A percentile compares a stretch with the other conserved stretches of the same genome.
Conservation (phyloP, 2,113 vertebrate species). For the Tupaia chinensis region DNA sequence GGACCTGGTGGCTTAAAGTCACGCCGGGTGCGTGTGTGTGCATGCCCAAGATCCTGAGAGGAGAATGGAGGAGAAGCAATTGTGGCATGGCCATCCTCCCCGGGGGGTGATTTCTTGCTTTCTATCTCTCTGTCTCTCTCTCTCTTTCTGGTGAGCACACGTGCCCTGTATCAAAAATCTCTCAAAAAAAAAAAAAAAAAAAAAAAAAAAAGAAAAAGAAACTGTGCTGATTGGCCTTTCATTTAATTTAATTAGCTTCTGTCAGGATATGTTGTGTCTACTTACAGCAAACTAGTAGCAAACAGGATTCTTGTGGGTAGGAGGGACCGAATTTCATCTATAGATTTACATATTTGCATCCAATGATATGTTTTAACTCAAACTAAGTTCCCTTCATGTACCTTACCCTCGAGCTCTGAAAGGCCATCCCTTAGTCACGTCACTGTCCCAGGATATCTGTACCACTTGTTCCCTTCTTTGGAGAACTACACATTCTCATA, state of each 20-base stretch:
- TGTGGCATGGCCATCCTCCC: no score
- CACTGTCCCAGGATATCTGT: neutral
- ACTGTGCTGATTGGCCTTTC: neutral
- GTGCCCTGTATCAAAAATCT: no score
- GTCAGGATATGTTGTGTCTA: neutral
- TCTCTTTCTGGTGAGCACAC: no score
- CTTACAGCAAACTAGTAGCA: neutral
- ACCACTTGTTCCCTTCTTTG: neutral
- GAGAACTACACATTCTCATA: neutral
- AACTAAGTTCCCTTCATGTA: neutral
- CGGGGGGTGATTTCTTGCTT: no score
- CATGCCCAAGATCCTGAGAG: no score
- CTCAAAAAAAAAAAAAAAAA: conserved; percentile 45
- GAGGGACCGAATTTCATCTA: neutral
- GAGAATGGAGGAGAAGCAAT: no score
- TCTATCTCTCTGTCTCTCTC: no score
- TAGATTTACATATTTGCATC: neutral
- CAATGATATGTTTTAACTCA: neutral
- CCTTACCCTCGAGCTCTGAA: neutral
- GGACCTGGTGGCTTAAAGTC: no score
- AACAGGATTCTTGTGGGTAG: neutral
- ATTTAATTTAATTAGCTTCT: conserved; percentile 19
- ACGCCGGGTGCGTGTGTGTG: no score
- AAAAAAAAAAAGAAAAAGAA: neutral
- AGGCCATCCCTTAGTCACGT: conserved; percentile 16